These are phyloP conservation scores for Vulpes lagopus DNA, from an alignment of 2,113 vertebrate genomes.

Conservation along the genomic window DNA sequence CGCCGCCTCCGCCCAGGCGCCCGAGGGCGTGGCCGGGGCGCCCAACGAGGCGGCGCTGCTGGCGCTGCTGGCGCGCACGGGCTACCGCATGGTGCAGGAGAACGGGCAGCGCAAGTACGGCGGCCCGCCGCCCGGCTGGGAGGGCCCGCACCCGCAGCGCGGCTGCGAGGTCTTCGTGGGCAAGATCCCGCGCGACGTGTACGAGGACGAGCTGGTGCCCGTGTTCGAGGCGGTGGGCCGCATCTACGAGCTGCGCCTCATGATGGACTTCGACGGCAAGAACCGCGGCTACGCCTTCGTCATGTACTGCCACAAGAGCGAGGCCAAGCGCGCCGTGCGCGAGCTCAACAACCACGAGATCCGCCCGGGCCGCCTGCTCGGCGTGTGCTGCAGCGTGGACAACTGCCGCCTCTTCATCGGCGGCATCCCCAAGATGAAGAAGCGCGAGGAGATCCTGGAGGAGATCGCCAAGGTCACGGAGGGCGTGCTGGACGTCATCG, in stretches of 20 bases:
- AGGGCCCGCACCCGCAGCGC: slow-evolving; percentile 93
- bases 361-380: slow-evolving; percentile 95
- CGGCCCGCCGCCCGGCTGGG: slow-evolving; percentile 96
- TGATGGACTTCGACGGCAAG: slow-evolving; percentile 99
- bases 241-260: slow-evolving; percentile 99
- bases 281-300: slow-evolving; percentile 98
- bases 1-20: slow-evolving; percentile 86
- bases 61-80: slow-evolving; percentile 95
- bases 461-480: slow-evolving; percentile 99
- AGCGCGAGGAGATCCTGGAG: slow-evolving; percentile 99
- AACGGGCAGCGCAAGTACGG: slow-evolving; percentile 98
- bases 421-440: slow-evolving; percentile 99
- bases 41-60: slow-evolving; percentile 94
- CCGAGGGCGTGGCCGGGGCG: slow-evolving; percentile 93
- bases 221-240: slow-evolving; percentile 96
- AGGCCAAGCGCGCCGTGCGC: slow-evolving; percentile 96
- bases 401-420: slow-evolving; percentile 99
- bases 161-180: slow-evolving; percentile 99
- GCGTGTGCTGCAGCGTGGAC: slow-evolving; percentile 98
- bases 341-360: slow-evolving; percentile 99
- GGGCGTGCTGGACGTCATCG: slow-evolving; percentile 97
- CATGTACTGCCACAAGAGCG: slow-evolving; percentile 97
- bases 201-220: slow-evolving; percentile 97
- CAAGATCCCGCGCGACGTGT: slow-evolving; percentile 98
- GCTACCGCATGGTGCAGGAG: slow-evolving; percentile 97